Base-by-base conservation (phyloP, 2,888 invertebrate species). In the Caenorhabditis zanzibari region DNA sequence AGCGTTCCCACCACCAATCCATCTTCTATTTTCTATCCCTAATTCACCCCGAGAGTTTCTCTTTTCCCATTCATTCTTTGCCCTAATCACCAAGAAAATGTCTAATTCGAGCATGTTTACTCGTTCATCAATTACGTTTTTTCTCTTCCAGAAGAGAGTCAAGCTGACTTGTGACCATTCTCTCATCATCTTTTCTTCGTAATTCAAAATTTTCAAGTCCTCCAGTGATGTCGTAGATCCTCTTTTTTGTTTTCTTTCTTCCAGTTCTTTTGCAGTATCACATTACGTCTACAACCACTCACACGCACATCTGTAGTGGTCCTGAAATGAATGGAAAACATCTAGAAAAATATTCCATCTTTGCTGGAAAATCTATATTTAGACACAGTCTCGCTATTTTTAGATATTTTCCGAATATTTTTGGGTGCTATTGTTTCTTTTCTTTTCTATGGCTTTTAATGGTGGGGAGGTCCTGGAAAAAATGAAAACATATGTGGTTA, bases 241-340 rank as follows among this genome's bases (percentile, higher is more conserved):
- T 41, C 9, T 61, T 61, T 24, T 24, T 38, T 41, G 9, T 52
- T 28, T 26, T 56, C 41, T 52, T 49, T 73, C 35, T 59, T 47
- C 22, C 26, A 19, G 41, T 44, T 19, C 19, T 56, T 54, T 61
- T 73, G 52, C 52, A 32, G 68, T 76, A 76, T 76, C 76, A 58
- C 69, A 76, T 76, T 76, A 61, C 75, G 76, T 56, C 56, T 64
- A 66, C 66, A 54, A 32, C 68, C 54, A 52, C 54, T 26, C 56
- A 58, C 71, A 58, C 58, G 54, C 68, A 54, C 68, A 68, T 68
- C 54, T 68, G 68, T 38, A 38, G 68, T 52, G 26, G 47, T 32
- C 14, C 14, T 16, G 14, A 63, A 44, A 63, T 63, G 44, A 63
- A 63, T 10, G 44, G 63, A 63, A 63, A 63, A 63, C 44, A 63